Evolutionary conservation across 2,888 invertebrate genomes (phyloP).

Genomic region (Epinotia nisella): DNA sequence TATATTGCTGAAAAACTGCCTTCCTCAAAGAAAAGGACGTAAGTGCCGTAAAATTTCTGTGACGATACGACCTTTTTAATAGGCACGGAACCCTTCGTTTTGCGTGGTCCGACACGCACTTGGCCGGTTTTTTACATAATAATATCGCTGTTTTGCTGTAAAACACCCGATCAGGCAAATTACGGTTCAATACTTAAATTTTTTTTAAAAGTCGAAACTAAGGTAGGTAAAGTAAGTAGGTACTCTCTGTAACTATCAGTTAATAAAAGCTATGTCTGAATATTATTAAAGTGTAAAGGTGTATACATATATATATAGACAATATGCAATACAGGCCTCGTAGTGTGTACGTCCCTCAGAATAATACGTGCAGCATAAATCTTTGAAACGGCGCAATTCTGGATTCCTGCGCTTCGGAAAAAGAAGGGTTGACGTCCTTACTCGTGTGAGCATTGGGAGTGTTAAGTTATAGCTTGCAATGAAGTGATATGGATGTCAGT

Average conservation of each 20-base stretch:
- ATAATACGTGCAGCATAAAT: slow-evolving; percentile 52
- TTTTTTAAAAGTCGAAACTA: too few species aligned
- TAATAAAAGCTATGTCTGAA: neutral
- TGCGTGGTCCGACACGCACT: too few species aligned
- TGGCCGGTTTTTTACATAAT: too few species aligned
- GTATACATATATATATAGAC: neutral
- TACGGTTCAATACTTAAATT: too few species aligned
- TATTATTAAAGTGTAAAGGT: neutral
- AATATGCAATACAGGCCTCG: neutral
- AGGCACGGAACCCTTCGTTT: too few species aligned
- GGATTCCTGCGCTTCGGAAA: slow-evolving; percentile 45
- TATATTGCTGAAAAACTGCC: too few species aligned
- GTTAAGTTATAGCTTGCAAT: slow-evolving; percentile 15
- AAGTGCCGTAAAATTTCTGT: too few species aligned
- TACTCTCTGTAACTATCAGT: neutral
- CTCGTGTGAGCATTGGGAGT: slow-evolving; percentile 26
- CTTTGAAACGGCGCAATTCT: slow-evolving; percentile 49
- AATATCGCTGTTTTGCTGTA: too few species aligned
- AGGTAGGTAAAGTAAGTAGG: too few species aligned
- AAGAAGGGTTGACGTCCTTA: slow-evolving; percentile 34
- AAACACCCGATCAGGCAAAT: too few species aligned
- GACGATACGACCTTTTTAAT: too few species aligned
- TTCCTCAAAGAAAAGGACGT: too few species aligned
- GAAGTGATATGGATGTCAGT: neutral
- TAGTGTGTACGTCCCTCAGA: slow-evolving; percentile 43